Evolutionary conservation across 1,140 invertebrate species (phyloP).

Genomic region (Wiebesia pumilae): DNA sequence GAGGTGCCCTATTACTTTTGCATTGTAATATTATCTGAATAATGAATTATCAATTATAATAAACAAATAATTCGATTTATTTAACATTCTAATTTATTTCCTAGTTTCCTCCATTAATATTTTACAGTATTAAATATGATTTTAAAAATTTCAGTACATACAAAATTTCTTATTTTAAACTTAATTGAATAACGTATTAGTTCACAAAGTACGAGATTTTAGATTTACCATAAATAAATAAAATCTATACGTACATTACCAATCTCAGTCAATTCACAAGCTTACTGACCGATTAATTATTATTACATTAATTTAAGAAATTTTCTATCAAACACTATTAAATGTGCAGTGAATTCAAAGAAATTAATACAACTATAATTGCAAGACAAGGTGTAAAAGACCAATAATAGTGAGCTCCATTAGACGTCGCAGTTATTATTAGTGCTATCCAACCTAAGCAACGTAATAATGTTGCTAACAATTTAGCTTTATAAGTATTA

Average conservation of each 20-base stretch:
- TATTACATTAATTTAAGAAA: neutral
- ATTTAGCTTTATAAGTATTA: constrained; percentile 54
- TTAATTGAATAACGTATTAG: too few relatives aligned
- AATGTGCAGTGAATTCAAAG: constrained; percentile 55
- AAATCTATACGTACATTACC: neutral
- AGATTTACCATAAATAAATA: too few relatives aligned
- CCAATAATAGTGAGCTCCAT: constrained; percentile 67
- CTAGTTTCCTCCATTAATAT: too few relatives aligned
- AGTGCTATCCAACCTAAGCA: constrained; percentile 64
- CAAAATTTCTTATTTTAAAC: too few relatives aligned
- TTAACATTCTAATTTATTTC: too few relatives aligned
- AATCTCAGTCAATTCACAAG: constrained; percentile 38
- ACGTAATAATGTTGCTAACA: constrained; percentile 63
- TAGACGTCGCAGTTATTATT: constrained; percentile 58
- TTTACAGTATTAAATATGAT: too few relatives aligned
- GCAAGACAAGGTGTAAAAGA: constrained; percentile 68
- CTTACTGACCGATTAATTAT: neutral
- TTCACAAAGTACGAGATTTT: too few relatives aligned
- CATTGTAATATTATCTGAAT: too few relatives aligned
- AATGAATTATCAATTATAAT: too few relatives aligned
- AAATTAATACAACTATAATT: constrained; percentile 53
- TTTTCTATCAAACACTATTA: neutral
- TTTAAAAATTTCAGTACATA: too few relatives aligned
- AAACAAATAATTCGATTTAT: too few relatives aligned
- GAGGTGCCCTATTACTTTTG: too few relatives aligned